Evolutionary conservation across 92 coral and sea anemone genomes (phyloP), one percentile per base, ranked within the genome.

Genomic region (Porites divaricata): DNA sequence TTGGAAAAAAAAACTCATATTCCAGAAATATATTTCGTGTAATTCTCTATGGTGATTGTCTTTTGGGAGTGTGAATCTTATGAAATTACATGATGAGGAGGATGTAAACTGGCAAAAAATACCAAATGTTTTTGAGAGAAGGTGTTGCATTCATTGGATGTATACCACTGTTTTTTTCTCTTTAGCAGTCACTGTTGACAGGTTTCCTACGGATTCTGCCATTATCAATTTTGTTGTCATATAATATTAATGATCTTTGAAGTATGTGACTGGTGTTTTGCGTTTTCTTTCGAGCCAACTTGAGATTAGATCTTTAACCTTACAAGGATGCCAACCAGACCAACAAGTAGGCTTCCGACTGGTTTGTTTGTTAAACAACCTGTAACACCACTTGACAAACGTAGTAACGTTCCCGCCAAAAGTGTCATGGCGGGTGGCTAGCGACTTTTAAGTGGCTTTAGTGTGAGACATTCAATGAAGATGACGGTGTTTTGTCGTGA

Each of bases 221-320:
- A 49, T 48, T 1, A 82, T 67, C 75, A 63, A 61, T 82, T 61
- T 45, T 82, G 86, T 61, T 9, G 51, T 69, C 86, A 72, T 72
- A 61, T 72, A 82, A 72, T 82, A 72, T 82, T 82, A 23, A 82
- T 82, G 66, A 58, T 58, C 50, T 59, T 58, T 81, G n/a, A 81
- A 24, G 13, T 52, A 21, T 48, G 54, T 21, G 86, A 72, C 79
- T 72, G 86, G 86, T 82, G 26, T 20, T 82, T 80, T 21, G 48
- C 63, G 63, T 79, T 67, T 67, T 22, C 51, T 49, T n/a, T 6
- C 16, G 48, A 62, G 25, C 79, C 50, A 69, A 45, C 71, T 66
- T 52, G 1, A 26, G 25, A 11, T 12, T 26, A 14, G 20, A 66
- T 28, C 45, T 8, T 24, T 21, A 0, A 17, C 74, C 65, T 24